A percentile compares a stretch with the other conserved stretches of the same genome.
Evolutionary conservation across 2,113 vertebrate genomes (phyloP).

Genomic region (Gallinago paraguaiae): DNA sequence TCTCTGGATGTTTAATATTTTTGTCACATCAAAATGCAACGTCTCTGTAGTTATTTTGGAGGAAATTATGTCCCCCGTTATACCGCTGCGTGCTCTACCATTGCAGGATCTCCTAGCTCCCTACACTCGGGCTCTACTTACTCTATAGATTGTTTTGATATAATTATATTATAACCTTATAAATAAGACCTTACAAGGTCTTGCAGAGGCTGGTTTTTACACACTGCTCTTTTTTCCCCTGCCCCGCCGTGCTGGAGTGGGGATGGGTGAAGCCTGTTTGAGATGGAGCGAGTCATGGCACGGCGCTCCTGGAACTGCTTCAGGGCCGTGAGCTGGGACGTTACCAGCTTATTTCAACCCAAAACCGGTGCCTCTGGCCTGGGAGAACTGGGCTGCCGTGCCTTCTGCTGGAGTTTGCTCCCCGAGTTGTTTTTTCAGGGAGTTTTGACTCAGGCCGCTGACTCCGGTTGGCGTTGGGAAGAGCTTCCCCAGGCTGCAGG

Average conservation of each 20-base stretch:
- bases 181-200: not conserved
- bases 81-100: not conserved
- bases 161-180: not conserved
- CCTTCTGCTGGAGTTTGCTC: not conserved
- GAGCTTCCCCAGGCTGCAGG: not conserved
- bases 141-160: not conserved
- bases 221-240: not conserved
- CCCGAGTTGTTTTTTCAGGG: not conserved
- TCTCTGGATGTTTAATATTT: not conserved
- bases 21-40: accelerated
- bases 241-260: not conserved
- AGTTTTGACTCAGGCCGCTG: not conserved
- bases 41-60: not conserved
- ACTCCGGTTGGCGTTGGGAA: not conserved
- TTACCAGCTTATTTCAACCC: not conserved
- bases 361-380: not conserved
- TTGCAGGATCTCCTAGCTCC: not conserved
- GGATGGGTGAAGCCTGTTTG: accelerated
- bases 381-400: not conserved
- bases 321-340: not conserved
- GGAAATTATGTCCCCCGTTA: not conserved
- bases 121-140: not conserved
- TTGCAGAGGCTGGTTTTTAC: not conserved
- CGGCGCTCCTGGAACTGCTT: not conserved
- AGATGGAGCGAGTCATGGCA: not conserved